phyloP scores from a whole-genome alignment of 92 coral and sea anemone species.

The Anthopleura xanthogrammica region DNA sequence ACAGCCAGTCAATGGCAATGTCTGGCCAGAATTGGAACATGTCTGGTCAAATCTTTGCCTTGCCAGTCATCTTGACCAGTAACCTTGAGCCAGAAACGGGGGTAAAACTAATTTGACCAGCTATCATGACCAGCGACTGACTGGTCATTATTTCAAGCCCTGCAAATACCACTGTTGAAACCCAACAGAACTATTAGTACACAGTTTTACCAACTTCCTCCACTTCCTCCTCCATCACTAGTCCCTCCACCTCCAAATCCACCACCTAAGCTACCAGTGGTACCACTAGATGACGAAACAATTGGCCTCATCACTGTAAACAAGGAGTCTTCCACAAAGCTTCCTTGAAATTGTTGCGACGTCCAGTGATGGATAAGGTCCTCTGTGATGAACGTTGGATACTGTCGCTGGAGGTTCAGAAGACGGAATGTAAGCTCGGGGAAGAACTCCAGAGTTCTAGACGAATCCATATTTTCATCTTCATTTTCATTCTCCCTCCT shows the following conservation, averaged over 20 bases:
- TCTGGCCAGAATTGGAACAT: too few relatives aligned
- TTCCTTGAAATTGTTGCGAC: slow-evolving; percentile 47
- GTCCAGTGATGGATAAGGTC: slow-evolving; percentile 73
- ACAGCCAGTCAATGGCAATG: too few relatives aligned
- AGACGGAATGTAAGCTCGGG: slow-evolving; percentile 79
- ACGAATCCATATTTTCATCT: slow-evolving; percentile 3
- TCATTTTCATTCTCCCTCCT: slow-evolving; percentile 28
- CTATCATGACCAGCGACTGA: too few relatives aligned
- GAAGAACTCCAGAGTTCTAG: slow-evolving; percentile 48
- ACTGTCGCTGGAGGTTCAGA: slow-evolving; percentile 50
- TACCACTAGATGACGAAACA: slow-evolving; percentile 37
- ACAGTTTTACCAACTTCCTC: slow-evolving; percentile 52
- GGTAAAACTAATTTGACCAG: too few relatives aligned
- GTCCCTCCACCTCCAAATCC: slow-evolving; percentile 85
- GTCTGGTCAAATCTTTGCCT: too few relatives aligned
- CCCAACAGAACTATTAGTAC: neutral
- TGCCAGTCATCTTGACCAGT: too few relatives aligned
- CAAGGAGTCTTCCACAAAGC: slow-evolving; percentile 63
- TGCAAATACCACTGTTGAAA: too few relatives aligned
- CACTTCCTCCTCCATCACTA: slow-evolving; percentile 74
- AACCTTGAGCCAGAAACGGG: too few relatives aligned
- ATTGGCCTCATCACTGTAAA: slow-evolving; percentile 45
- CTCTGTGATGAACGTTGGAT: slow-evolving; percentile 59
- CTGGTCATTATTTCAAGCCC: too few relatives aligned
- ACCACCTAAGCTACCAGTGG: slow-evolving; percentile 59